Evolutionary conservation across 2,888 invertebrate genomes (phyloP), one percentile per base, ranked within the genome.

Genomic region (Pterostichus madidus): DNA sequence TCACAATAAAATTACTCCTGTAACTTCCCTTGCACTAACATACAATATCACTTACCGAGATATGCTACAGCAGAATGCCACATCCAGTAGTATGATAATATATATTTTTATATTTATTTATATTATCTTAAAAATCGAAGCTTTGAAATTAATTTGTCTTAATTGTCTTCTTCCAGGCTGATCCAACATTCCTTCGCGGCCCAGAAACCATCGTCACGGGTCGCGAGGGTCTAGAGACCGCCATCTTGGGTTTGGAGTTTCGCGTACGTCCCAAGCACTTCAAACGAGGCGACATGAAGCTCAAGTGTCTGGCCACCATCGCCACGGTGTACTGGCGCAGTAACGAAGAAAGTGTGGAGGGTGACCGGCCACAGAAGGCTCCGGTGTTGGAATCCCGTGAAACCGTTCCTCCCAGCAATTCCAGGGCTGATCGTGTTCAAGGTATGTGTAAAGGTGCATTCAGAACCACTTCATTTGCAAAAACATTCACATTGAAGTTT

Each of bases 251-350:
- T 35, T 92, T 97, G 85, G 95, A 96, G 90, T 97, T 97, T 90
- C 93, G 94, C 89, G 96, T 96, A 86, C 94, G 94, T 87, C 93
- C 92, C 86, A 94, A 95, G 90, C 96, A 97, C 91, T 96, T 97
- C 92, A 94, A 94, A 89, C 93, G 93, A 87, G 96, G 96, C 88
- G 96, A 96, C 90, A 93, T 97, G 91, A 97, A 96, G 90, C 92
- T 97, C 87, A 97, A 96, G 92, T 97, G 97, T 91, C 92, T 96
- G 89, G 96, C 97, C 84, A 96, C 95, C 86, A 96, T 97, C 90
- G 96, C 95, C 82, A 95, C 95, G 49, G 94, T 97, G 61, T 97
- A 97, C 90, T 95, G 95, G 94, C 93, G 95, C 86, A 96, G 95
- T 89, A 96, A 97, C 90, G 97, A 97, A 89, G 96, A 96, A 89